These are phyloP conservation scores for Chromoteleia sp. DNA, from an alignment of 2,888 invertebrate genomes.

Conservation along the genomic window DNA sequence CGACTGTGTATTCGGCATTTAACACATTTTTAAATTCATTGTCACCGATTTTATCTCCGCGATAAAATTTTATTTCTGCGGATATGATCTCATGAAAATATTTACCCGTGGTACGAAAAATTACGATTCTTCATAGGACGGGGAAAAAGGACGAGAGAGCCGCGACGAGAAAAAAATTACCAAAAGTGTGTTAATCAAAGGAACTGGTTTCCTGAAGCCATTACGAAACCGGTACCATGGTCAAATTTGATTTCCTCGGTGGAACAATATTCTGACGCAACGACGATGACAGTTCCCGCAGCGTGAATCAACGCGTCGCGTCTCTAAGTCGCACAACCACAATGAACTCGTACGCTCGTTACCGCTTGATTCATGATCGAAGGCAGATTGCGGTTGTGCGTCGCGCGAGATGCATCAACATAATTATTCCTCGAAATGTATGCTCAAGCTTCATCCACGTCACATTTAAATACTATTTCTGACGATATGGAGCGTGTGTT, in stretches of 20 bases:
- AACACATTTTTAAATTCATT: slow-evolving; percentile 53
- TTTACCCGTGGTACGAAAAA: slow-evolving; percentile 22
- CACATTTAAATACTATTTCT: neutral
- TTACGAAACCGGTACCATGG: slow-evolving; percentile 36
- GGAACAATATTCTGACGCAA: slow-evolving; percentile 55
- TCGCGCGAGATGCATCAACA: slow-evolving; percentile 19
- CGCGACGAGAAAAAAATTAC: slow-evolving; percentile 16
- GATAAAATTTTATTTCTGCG: slow-evolving; percentile 38
- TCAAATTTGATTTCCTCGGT: slow-evolving; percentile 50
- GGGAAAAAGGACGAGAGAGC: neutral
- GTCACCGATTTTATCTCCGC: slow-evolving; percentile 39
- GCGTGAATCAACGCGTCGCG: slow-evolving; percentile 33
- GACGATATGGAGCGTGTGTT: neutral
- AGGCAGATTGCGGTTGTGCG: slow-evolving; percentile 20
- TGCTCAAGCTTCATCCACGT: neutral
- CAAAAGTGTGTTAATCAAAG: slow-evolving; percentile 53
- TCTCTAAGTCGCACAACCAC: slow-evolving; percentile 27
- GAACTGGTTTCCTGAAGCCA: slow-evolving; percentile 49
- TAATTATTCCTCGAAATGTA: slow-evolving; percentile 33
- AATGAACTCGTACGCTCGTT: slow-evolving; percentile 31
- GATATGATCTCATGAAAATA: slow-evolving; percentile 31
- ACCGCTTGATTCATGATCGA: slow-evolving; percentile 37
- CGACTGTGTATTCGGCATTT: slow-evolving; percentile 32
- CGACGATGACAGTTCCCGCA: slow-evolving; percentile 45
- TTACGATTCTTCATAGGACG: slow-evolving; percentile 26